These are phyloP conservation scores for Capromys pilorides DNA, from an alignment of 2,797 vertebrate genomes.

Conservation along the genomic window DNA sequence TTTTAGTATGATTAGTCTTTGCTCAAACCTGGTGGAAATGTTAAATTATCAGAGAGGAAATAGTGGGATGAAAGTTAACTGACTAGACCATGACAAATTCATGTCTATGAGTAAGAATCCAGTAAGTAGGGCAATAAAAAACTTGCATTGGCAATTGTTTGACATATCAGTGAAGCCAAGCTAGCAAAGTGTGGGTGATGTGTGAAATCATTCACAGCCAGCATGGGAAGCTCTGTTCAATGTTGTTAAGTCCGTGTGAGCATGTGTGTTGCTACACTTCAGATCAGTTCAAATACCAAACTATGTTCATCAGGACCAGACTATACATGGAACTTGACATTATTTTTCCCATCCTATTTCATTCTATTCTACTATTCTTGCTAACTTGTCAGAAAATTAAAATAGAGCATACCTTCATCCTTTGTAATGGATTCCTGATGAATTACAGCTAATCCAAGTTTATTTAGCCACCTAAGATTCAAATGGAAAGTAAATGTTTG, in stretches of 20 bases:
- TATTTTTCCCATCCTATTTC: background rate
- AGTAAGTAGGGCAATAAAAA: slow-evolving; percentile 34
- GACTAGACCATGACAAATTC: slow-evolving; percentile 43
- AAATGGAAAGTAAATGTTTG: slow-evolving; percentile 65
- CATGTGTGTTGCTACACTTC: slow-evolving; percentile 36
- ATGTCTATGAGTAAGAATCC: slow-evolving; percentile 54
- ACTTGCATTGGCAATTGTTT: slow-evolving; percentile 20
- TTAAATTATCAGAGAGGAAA: slow-evolving; percentile 64
- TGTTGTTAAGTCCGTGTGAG: slow-evolving; percentile 8
- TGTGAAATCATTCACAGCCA: slow-evolving; percentile 59
- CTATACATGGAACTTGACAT: slow-evolving; percentile 40
- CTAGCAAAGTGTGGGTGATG: slow-evolving; percentile 69
- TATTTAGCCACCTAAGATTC: slow-evolving; percentile 94
- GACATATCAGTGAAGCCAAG: background rate
- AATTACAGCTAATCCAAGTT: slow-evolving; percentile 93
- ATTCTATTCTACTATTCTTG: background rate
- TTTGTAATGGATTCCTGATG: slow-evolving; percentile 89
- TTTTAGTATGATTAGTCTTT: background rate
- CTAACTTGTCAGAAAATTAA: slow-evolving; percentile 53
- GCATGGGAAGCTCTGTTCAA: slow-evolving; percentile 27
- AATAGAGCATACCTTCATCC: slow-evolving; percentile 84
- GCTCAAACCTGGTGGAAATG: slow-evolving; percentile 54
- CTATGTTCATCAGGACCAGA: slow-evolving; percentile 24
- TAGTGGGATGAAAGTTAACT: slow-evolving; percentile 54
- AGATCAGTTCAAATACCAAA: slow-evolving; percentile 69